Conservation (phyloP, 2,797 vertebrate species). For the Moxostoma hubbsi region DNA sequence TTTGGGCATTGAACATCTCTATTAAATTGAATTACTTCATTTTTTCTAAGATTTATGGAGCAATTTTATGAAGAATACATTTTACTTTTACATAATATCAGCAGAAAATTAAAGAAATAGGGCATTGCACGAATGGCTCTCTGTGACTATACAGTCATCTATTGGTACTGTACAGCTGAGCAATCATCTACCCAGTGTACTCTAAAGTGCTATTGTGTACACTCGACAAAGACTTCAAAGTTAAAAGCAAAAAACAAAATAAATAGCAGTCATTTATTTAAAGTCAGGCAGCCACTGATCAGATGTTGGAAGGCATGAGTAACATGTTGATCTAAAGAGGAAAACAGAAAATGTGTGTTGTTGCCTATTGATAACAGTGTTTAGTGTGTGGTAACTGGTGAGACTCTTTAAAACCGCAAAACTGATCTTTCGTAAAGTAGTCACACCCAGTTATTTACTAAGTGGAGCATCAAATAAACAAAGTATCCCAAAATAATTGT, state of each 20-base stretch:
- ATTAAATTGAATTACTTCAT: background rate
- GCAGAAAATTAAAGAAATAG: slow-evolving; percentile 33
- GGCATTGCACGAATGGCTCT: slow-evolving; percentile 50
- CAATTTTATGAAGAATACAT: background rate
- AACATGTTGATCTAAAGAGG: slow-evolving; percentile 18
- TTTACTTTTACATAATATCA: background rate
- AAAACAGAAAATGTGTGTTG: slow-evolving; percentile 23
- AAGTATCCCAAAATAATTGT: slow-evolving; percentile 29
- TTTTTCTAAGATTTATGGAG: background rate
- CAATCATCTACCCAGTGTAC: slow-evolving; percentile 65
- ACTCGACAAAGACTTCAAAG: slow-evolving; percentile 53
- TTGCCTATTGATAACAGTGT: background rate
- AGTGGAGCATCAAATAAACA: slow-evolving; percentile 34
- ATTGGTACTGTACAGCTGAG: slow-evolving; percentile 58
- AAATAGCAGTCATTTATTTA: slow-evolving; percentile 12
- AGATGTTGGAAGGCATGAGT: slow-evolving; percentile 31
- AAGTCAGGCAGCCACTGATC: slow-evolving; percentile 19
- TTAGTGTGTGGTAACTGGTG: slow-evolving; percentile 15
- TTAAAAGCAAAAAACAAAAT: slow-evolving; percentile 52
- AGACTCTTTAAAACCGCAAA: slow-evolving; percentile 51
- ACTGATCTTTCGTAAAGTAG: slow-evolving; percentile 31
- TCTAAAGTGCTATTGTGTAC: slow-evolving; percentile 58
- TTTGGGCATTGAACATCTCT: background rate
- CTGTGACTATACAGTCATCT: slow-evolving; percentile 53
- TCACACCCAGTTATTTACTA: slow-evolving; percentile 21